Evolutionary conservation across 2,797 vertebrate genomes (phyloP).

Genomic region (Gymnoscopelus braueri): DNA sequence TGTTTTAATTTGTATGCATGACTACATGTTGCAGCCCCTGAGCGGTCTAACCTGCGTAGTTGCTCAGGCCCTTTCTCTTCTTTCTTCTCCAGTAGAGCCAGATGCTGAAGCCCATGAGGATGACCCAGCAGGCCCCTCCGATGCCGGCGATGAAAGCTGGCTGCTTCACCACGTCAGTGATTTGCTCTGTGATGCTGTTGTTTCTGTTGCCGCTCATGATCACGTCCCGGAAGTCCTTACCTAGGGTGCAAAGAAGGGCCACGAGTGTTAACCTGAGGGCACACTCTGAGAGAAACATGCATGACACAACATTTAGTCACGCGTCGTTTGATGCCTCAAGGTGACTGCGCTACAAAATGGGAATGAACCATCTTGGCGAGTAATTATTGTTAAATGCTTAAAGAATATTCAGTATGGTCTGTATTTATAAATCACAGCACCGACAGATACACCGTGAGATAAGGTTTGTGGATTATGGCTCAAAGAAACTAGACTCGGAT

Average conservation of each 20-base stretch:
- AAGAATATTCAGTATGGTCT: constrained; percentile 10
- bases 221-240: constrained; percentile 92
- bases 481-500: constrained; percentile 37
- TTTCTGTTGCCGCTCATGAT: constrained; percentile 93
- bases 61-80: constrained; percentile 99
- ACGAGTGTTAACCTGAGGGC: constrained; percentile 28
- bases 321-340: constrained; percentile 34
- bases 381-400: not conserved
- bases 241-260: constrained; percentile 66
- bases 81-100: constrained; percentile 99
- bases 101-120: constrained; percentile 99
- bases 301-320: constrained; percentile 13
- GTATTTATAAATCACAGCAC: constrained; percentile 16
- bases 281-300: constrained; percentile 4
- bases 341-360: not conserved
- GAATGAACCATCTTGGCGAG: not conserved
- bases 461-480: constrained; percentile 33
- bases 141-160: constrained; percentile 99
- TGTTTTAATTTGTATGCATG: constrained; percentile 10
- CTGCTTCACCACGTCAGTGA: constrained; percentile 98
- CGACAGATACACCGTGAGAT: constrained; percentile 19
- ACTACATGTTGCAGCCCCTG: not conserved
- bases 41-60: constrained; percentile 92
- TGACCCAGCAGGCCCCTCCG: constrained; percentile 98
- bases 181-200: constrained; percentile 99